A percentile compares a stretch with the other conserved stretches of the same genome.
phyloP scores from a whole-genome alignment of 2,797 vertebrate genomes.

The Carduelis carduelis region DNA sequence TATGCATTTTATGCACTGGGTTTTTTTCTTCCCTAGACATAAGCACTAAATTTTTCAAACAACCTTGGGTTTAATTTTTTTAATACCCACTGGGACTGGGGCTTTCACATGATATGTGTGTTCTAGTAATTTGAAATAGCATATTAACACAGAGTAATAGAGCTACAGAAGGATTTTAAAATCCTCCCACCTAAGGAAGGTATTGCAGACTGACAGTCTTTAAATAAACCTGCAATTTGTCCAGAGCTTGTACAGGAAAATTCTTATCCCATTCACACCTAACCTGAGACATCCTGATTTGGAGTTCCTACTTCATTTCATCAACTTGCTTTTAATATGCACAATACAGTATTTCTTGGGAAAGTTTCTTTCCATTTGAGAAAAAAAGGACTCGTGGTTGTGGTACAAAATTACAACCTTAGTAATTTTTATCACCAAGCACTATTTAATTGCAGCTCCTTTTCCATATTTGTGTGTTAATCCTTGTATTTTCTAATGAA shows the following conservation, averaged over 20 bases:
- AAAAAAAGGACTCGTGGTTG: neutral
- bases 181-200: neutral
- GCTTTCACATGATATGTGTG: neutral
- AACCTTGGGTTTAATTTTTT: neutral
- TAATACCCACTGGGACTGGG: neutral
- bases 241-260: neutral
- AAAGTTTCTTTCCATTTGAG: neutral
- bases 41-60: neutral
- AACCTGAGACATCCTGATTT: neutral
- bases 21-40: neutral
- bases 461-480: neutral
- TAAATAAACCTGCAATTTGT: neutral
- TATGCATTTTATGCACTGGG: neutral
- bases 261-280: neutral
- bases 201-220: neutral
- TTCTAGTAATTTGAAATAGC: neutral
- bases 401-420: neutral
- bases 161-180: neutral
- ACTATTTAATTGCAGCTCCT: neutral
- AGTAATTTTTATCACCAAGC: neutral
- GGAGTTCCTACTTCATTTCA: neutral
- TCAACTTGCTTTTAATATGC: neutral
- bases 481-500: neutral
- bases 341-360: neutral
- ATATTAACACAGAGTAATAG: neutral